Evolutionary conservation across 2,797 vertebrate genomes (phyloP).

Genomic region (Delichon dasypus): DNA sequence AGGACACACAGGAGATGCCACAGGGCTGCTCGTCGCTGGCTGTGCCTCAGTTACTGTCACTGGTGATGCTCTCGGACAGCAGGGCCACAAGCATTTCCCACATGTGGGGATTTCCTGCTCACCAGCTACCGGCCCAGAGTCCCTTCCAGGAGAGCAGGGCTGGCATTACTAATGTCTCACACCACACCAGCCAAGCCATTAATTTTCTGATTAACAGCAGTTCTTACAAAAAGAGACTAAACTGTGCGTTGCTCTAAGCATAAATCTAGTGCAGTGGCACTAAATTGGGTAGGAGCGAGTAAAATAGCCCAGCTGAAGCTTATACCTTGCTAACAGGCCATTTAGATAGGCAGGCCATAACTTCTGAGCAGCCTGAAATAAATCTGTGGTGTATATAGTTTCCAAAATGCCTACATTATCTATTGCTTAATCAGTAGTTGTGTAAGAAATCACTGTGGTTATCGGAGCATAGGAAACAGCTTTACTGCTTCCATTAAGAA

Average conservation of each 20-base stretch:
- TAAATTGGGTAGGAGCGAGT: constrained; percentile 28
- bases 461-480: constrained; percentile 42
- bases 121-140: neutral
- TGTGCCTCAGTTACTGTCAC: neutral
- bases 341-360: constrained; percentile 39
- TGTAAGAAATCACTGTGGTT: constrained; percentile 71
- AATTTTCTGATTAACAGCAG: constrained; percentile 61
- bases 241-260: neutral
- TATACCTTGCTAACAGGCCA: constrained; percentile 47
- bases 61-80: neutral
- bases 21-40: neutral
- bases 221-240: constrained; percentile 49
- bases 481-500: constrained; percentile 69
- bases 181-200: constrained; percentile 27
- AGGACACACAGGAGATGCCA: neutral
- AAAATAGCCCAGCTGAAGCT: constrained; percentile 45
- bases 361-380: constrained; percentile 46
- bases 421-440: constrained; percentile 71
- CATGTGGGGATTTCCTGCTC: neutral
- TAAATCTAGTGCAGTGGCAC: constrained; percentile 42
- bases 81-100: neutral
- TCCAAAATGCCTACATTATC: constrained; percentile 61
- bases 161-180: neutral
- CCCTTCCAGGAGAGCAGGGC: neutral
- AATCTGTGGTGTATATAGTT: constrained; percentile 47